These are phyloP conservation scores for Hemicordylus capensis DNA, from an alignment of 2,113 vertebrate genomes.

Conservation along the genomic window DNA sequence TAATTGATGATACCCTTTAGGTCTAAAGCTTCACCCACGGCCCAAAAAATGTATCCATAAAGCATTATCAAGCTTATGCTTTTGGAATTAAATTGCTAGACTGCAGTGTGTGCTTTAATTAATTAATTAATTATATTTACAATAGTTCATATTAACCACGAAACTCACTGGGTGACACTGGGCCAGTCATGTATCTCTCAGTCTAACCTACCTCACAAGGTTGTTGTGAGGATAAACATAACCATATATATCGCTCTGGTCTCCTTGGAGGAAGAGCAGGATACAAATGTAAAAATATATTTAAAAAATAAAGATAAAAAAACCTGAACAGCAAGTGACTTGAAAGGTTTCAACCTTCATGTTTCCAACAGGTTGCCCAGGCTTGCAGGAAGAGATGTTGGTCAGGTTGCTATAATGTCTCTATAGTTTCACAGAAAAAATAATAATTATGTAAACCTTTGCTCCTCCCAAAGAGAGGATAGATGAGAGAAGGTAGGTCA, in stretches of 20 bases:
- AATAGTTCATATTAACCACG: not conserved
- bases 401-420: too few species aligned
- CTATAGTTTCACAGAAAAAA: not conserved
- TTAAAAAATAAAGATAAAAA: too few species aligned
- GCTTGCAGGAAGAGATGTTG: not conserved
- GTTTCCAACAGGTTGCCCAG: not conserved
- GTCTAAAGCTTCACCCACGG: not conserved
- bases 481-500: too few species aligned
- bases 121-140: too few species aligned
- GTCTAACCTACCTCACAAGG: too few species aligned
- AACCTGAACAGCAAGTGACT: not conserved
- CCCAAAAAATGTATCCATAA: rapidly evolving
- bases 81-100: not conserved
- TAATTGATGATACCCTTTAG: not conserved
- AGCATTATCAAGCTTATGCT: not conserved
- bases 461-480: too few species aligned
- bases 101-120: not conserved
- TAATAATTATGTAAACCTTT: not conserved
- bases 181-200: too few species aligned
- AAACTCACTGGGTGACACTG: too few species aligned
- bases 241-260: too few species aligned
- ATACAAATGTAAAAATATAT: too few species aligned
- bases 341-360: not conserved
- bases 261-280: too few species aligned
- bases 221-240: too few species aligned